Evolutionary conservation across 1,140 invertebrate species (phyloP).

Genomic region (Thalassaphorura encarpata): DNA sequence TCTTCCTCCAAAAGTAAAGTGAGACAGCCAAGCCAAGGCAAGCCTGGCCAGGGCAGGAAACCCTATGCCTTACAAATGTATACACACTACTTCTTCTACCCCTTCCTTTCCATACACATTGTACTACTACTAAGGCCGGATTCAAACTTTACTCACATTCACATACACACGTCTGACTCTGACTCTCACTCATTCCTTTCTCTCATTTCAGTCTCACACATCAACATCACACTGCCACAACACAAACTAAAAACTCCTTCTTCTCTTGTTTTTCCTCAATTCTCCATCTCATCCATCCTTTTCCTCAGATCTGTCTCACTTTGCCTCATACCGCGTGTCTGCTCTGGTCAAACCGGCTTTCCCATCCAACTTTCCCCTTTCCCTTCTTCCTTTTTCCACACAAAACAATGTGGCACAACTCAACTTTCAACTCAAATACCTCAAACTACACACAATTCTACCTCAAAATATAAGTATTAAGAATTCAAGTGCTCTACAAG

Average conservation of each 20-base stretch:
- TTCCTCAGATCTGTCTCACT: not conserved
- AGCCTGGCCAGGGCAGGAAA: not conserved
- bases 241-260: too few relatives aligned
- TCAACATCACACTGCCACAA: slow-evolving; percentile 7
- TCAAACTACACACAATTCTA: too few relatives aligned
- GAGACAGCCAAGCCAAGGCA: not conserved
- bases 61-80: too few relatives aligned
- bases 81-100: too few relatives aligned
- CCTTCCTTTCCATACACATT: too few relatives aligned
- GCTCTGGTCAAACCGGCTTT: not conserved
- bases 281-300: not conserved
- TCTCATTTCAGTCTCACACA: slow-evolving; percentile 2
- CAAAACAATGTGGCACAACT: too few relatives aligned
- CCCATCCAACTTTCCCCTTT: not conserved
- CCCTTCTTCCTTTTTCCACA: not conserved
- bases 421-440: too few relatives aligned
- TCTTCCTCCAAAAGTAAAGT: too few relatives aligned
- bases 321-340: too few relatives aligned
- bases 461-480: not conserved
- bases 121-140: not conserved
- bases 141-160: slow-evolving; percentile 9
- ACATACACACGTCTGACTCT: not conserved
- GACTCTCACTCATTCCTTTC: not conserved
- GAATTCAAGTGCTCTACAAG: not conserved
- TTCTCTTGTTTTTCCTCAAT: too few relatives aligned